phyloP scores from a whole-genome alignment of 2,797 vertebrate genomes.

The Pseudocheirus occidentalis region DNA sequence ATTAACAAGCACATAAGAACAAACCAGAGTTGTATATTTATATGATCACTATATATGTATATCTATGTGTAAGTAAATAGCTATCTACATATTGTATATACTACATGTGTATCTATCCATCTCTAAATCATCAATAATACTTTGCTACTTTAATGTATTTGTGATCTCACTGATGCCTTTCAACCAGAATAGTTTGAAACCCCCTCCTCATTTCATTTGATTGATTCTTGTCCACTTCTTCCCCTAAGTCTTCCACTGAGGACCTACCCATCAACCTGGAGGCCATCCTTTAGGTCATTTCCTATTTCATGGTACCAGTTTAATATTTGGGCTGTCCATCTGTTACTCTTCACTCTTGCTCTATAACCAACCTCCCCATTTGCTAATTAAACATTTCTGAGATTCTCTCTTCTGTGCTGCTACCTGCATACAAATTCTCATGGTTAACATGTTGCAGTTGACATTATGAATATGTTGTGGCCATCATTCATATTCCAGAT shows the following conservation, averaged over 20 bases:
- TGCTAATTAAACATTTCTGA: not conserved
- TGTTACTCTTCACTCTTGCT: not conserved
- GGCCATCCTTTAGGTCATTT: not conserved
- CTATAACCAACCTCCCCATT: not conserved
- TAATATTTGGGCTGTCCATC: not conserved
- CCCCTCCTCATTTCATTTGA: not conserved
- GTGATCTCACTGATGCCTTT: not conserved
- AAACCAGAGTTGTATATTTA: conserved; percentile 5
- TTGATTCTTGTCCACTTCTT: not conserved
- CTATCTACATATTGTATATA: no score
- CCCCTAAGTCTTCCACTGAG: not conserved
- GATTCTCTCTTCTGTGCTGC: not conserved
- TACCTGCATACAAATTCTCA: not conserved
- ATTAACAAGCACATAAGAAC: conserved; percentile 21
- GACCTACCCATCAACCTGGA: not conserved
- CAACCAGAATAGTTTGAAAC: not conserved
- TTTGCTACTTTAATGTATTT: not conserved
- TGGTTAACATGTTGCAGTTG: not conserved
- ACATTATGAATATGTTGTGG: not conserved
- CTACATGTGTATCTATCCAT: not conserved
- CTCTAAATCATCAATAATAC: not conserved
- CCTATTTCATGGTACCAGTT: not conserved
- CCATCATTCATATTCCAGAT: not conserved
- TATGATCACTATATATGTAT: not conserved
- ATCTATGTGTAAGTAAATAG: no score